Conservation (phyloP, 2,113 vertebrate species). For the Takifugu flavidus region DNA sequence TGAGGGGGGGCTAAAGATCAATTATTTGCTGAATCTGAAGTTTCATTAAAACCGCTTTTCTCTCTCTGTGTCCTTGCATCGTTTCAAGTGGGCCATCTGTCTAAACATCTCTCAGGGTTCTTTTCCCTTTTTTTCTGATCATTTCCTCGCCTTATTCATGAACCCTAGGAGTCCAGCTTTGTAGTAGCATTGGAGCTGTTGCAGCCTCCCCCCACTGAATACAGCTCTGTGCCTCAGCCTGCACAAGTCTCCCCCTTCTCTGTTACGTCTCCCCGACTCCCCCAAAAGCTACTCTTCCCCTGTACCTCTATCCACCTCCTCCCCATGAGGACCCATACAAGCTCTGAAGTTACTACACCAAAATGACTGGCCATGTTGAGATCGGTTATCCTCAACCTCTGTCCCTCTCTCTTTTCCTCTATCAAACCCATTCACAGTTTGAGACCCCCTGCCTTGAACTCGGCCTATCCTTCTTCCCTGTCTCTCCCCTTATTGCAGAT, state of each 20-base stretch:
- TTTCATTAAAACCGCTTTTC: conserved; percentile 93
- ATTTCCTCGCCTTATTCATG: conserved; percentile 99
- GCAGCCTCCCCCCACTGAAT: conserved; percentile 93
- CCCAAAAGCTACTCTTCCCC: conserved; percentile 51
- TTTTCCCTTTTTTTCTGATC: conserved; percentile 90
- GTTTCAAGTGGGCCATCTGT: conserved; percentile 99
- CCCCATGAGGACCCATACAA: conserved; percentile 79
- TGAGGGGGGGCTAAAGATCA: conserved; percentile 80
- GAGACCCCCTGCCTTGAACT: conserved; percentile 55
- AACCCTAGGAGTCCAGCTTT: conserved; percentile 99
- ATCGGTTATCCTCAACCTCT: conserved; percentile 68
- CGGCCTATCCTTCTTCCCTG: conserved; percentile 47
- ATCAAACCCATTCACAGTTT: conserved; percentile 58
- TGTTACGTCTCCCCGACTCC: conserved; percentile 38
- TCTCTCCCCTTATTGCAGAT: conserved; percentile 81
- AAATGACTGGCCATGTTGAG: conserved; percentile 91
- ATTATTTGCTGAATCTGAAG: conserved; percentile 93
- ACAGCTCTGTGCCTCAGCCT: conserved; percentile 86
- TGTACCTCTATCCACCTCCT: conserved; percentile 72
- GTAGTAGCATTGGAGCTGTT: conserved; percentile 91
- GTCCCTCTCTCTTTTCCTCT: conserved; percentile 45
- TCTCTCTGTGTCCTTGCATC: conserved; percentile 81
- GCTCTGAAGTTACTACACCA: conserved; percentile 92
- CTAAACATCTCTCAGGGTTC: conserved; percentile 95
- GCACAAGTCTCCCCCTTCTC: conserved; percentile 61